Evolutionary conservation across 2,888 invertebrate species (phyloP), one percentile per base, ranked within the genome.

Genomic region (Torymus tubicola): DNA sequence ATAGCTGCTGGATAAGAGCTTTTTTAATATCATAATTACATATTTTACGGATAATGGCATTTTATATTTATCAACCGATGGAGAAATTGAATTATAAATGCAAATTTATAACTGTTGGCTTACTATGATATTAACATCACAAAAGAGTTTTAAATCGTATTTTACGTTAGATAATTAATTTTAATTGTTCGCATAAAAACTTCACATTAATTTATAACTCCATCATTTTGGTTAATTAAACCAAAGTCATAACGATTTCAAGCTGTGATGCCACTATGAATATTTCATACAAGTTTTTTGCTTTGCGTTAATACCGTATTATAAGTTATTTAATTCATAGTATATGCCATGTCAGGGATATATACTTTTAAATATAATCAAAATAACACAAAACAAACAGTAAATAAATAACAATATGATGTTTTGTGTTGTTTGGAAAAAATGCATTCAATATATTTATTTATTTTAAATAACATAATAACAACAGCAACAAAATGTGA

Each of bases 171-270:
- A 55, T 55, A 5, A 55, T 55, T 55, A 14, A 14, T 12, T 55
- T 55, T 55, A 55, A 55, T 55, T 55, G 55, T 8, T 31, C 31
- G 31, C 55, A 55, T 14, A 55, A 55, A 55, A 55, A 55, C 55
- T 14, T n/a, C n/a, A n/a, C 2, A 55, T 55, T 55, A 55, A 55
- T n/a, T 55, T 55, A 55, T 12, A n/a, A 55, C 55, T 55, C 55
- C n/a, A 55, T 55, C 55, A 55, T 55, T 55, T 55, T 55, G 55
- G 55, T 55, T 55, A 55, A 55, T 14, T 55, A 55, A 55, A n/a
- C 55, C n/a, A 55, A 55, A 55, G 55, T n/a, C 55, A 8, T 55
- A 55, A n/a, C 10, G n/a, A 55, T 55, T 55, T 55, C 5, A n/a
- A 55, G 55, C 1, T n/a, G 4, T 5, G 55, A 55, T n/a, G 13